A percentile compares a stretch with the other conserved stretches of the same genome.
Evolutionary conservation across 2,113 vertebrate genomes (phyloP).

Genomic region (Halichoerus grypus): DNA sequence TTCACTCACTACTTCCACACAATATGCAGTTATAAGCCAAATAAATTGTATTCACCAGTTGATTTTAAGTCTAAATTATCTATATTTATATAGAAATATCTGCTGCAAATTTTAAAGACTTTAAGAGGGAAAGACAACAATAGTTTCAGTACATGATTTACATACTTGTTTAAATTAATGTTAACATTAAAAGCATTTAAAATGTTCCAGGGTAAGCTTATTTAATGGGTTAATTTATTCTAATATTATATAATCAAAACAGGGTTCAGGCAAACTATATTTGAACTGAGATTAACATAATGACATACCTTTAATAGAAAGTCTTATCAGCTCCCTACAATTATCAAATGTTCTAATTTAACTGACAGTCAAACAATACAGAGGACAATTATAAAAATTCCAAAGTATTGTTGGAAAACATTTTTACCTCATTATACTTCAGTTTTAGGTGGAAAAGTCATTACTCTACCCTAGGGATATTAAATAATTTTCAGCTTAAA

Average conservation of each 20-base stretch:
- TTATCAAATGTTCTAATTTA: constrained; percentile 81
- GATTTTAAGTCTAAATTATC: background rate
- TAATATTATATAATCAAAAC: constrained; percentile 81
- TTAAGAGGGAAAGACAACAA: constrained; percentile 31
- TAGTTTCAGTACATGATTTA: constrained; percentile 45
- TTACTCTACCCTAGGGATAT: background rate
- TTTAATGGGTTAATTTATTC: constrained; percentile 78
- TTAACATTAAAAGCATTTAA: constrained; percentile 63
- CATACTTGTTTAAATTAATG: constrained; percentile 46
- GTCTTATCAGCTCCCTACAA: constrained; percentile 78
- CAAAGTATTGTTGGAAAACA: constrained; percentile 79
- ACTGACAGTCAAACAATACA: constrained; percentile 78
- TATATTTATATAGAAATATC: background rate
- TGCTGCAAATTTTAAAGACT: constrained; percentile 51
- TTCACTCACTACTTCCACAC: constrained; percentile 15
- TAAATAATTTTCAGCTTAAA: constrained; percentile 60
- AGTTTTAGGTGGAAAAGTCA: background rate
- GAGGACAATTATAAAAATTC: constrained; percentile 78
- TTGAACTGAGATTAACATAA: constrained; percentile 84
- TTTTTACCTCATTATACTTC: constrained; percentile 68
- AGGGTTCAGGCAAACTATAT: constrained; percentile 77
- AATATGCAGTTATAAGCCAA: constrained; percentile 38
- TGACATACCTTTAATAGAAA: constrained; percentile 78
- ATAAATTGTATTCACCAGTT: background rate
- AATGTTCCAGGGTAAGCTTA: constrained; percentile 61